Evolutionary conservation across 2,797 vertebrate species (phyloP), one percentile per base, ranked within the genome.

Genomic region (Threskiornis aethiopicus): DNA sequence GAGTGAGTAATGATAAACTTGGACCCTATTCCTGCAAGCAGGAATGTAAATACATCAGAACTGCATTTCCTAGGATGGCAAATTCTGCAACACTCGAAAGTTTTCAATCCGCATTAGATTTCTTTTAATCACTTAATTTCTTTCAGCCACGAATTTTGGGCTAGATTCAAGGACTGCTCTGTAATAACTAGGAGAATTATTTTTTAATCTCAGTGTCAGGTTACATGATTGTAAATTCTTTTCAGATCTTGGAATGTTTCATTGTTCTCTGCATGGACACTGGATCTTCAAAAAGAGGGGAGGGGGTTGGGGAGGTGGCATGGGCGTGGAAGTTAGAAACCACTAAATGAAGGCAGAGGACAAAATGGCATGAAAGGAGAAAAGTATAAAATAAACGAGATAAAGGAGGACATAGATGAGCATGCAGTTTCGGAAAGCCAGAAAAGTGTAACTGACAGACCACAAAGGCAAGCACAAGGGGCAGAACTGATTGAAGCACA

Each of bases 291-390:
- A 71, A 82, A 66, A 3, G 0, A 1, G 15, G 13, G 13, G 29
- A 41, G 11, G 9, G 5, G 3, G 20, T 3, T 41, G 19, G 24
- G 17, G 22, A 70, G 28, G 16, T 41, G 8, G 12, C 0, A 0
- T 58, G 42, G 29, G 17, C 0, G 2, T 33, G 18, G 52, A 83
- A 65, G 37, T 66, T 64, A 65, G 65, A 95, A 85, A 37, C 25
- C 13, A 13, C 37, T 44, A 44, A 79, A 72, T 70, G 51, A 77
- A 62, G 51, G 22, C 22, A 57, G 39, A 79, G 24, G 13, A 39
- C 37, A 57, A 54, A 84, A 72, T 52, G 33, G 9, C 15, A 14
- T 28, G 14, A 35, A 89, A 81, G 33, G 24, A 77, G 22, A 72
- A 52, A 76, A 70, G 8, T 72, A 16, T 55, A 52, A 89, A 76